These are phyloP conservation scores for Euphysa ruthae DNA, from an alignment of 30 jellyfish, hydroid and myxozoan genomes.

Conservation along the genomic window DNA sequence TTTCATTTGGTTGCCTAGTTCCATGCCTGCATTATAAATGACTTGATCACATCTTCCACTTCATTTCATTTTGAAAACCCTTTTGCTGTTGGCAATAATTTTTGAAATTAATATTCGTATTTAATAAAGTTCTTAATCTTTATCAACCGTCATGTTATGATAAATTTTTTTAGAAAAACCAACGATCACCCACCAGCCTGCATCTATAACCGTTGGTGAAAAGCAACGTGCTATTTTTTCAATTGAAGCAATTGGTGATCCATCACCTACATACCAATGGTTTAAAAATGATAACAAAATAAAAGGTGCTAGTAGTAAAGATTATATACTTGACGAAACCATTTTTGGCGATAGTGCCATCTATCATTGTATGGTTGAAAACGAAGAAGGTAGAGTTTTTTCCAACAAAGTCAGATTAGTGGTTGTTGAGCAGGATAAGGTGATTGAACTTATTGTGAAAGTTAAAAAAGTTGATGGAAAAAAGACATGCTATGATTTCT, in stretches of 20 bases:
- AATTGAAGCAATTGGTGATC: background rate
- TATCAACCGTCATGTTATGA: too few species aligned
- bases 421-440: constrained; percentile 1
- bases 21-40: too few species aligned
- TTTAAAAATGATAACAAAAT: background rate
- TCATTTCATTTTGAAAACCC: too few species aligned
- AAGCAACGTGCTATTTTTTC: background rate
- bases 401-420: background rate
- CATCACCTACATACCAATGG: constrained; percentile 22
- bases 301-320: background rate
- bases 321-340: background rate
- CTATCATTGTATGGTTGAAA: background rate
- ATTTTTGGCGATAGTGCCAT: background rate
- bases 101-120: too few species aligned
- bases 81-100: too few species aligned
- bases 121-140: too few species aligned
- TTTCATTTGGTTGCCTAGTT: too few species aligned
- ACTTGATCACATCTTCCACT: too few species aligned
- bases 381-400: background rate
- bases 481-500: constrained; percentile 43
- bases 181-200: background rate
- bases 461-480: constrained; percentile 8
- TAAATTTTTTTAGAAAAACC: constrained; percentile 26
- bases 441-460: constrained; percentile 10
- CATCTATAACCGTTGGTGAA: background rate